Base-by-base conservation (phyloP, 2,113 vertebrate species). In the Cheilinus undulatus region DNA sequence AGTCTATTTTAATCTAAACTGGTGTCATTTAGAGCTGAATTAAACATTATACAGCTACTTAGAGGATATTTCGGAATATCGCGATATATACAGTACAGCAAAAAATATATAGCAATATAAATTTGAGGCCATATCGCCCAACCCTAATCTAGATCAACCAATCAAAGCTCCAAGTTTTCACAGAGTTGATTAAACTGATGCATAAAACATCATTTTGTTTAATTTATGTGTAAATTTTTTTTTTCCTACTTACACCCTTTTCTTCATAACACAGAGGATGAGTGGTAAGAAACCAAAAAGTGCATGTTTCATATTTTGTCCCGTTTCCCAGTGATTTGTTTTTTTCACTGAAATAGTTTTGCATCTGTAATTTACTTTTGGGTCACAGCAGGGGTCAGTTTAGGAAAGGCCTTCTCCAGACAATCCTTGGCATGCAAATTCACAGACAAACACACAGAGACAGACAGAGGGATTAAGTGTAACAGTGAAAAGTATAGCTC, bases 301-400 rank as follows among this genome's bases (percentile, higher is more conserved):
- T 32, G 60, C 24, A 26, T 38, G 22, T 32, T 54, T 54, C 56
- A 40, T 40, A 40, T 3, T 15, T 14, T 40, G 4, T 40, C 38
- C 38, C 17, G 38, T 40, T 40, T 40, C 38, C 38, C 38, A 40
- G 38, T 22, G 23, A 36, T 38, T 56, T n/a, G n/a, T n/a, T n/a
- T n/a, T n/a, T 58, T 38, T 40, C 20, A 26, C 53, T 69, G 36
- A 68, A 66, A 50, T 15, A 28, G 34, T 40, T 46, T 10, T 42
- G 26, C 26, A 26, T 80, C 78, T 65, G 23, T 53, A 38, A 64
- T 52, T 72, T 48, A 48, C 40, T 66, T n/a, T 13, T 57, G 64
- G 48, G 36, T 59, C 59, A 74, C 52, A n/a, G 17, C 51, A 68
- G 43, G 22, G 65, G 40, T 58, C 38, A 59, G 60, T 52, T 52